phyloP scores from a whole-genome alignment of 2,113 vertebrate species.

The Malurus cyaneus region DNA sequence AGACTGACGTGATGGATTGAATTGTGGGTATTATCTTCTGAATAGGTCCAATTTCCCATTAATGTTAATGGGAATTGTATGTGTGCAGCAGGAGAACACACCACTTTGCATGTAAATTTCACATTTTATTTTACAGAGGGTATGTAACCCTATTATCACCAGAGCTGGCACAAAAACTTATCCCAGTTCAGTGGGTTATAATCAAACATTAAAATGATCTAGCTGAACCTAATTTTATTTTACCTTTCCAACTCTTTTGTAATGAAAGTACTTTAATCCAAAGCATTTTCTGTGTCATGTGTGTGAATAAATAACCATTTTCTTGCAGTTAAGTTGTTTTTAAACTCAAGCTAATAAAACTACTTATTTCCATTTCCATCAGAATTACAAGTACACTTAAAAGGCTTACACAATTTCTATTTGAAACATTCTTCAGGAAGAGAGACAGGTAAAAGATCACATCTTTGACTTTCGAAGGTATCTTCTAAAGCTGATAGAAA shows the following conservation, averaged over 20 bases:
- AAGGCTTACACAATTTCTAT: neutral
- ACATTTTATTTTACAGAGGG: slow-evolving; percentile 42
- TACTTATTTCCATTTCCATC: neutral
- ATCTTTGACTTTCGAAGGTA: neutral
- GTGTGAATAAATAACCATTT: slow-evolving; percentile 45
- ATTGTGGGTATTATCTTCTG: slow-evolving; percentile 40
- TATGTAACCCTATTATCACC: slow-evolving; percentile 31
- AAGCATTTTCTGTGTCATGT: slow-evolving; percentile 35
- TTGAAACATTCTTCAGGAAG: neutral
- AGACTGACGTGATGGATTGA: slow-evolving; percentile 20
- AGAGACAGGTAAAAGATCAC: neutral
- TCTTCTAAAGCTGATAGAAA: slow-evolving; percentile 13
- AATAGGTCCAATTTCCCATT: slow-evolving; percentile 44
- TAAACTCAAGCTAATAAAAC: slow-evolving; percentile 30
- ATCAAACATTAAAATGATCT: slow-evolving; percentile 55
- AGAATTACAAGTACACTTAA: neutral
- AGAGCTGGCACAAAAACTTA: neutral
- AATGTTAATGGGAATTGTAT: slow-evolving; percentile 43
- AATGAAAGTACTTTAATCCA: slow-evolving; percentile 58
- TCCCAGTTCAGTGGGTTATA: slow-evolving; percentile 3
- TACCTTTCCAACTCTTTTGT: slow-evolving; percentile 14
- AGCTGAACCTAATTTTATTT: slow-evolving; percentile 50
- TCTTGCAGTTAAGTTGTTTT: slow-evolving; percentile 27
- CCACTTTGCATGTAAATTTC: slow-evolving; percentile 56
- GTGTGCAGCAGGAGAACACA: slow-evolving; percentile 28